A percentile compares a stretch with the other conserved stretches of the same genome.
These are phyloP conservation scores for Dendronephthya gigantea DNA, from an alignment of 64 coral and sea anemone species.

Conservation along the genomic window DNA sequence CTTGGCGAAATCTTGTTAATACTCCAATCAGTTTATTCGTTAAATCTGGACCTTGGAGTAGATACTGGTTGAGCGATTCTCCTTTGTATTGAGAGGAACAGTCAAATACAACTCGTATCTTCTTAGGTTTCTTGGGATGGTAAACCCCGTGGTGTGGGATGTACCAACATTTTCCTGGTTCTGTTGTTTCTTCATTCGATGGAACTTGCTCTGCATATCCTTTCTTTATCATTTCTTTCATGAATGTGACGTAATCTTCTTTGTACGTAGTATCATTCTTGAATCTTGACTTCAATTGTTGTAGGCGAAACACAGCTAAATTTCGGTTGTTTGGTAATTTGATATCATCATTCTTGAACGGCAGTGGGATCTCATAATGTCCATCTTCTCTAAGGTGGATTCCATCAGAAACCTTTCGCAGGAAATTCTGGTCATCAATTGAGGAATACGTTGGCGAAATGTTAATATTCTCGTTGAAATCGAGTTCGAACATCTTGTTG, in stretches of 20 bases:
- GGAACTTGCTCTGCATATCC: slow-evolving; percentile 31
- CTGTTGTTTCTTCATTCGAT: neutral
- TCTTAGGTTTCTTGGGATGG: slow-evolving; percentile 25
- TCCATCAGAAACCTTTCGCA: neutral
- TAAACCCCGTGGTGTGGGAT: slow-evolving; percentile 36
- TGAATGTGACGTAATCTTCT: slow-evolving; percentile 31
- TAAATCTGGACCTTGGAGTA: slow-evolving; percentile 31
- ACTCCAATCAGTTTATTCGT: slow-evolving; percentile 30
- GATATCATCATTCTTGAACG: neutral
- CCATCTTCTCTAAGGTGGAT: slow-evolving; percentile 7
- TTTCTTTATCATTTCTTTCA: slow-evolving; percentile 31
- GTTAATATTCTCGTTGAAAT: slow-evolving; percentile 28
- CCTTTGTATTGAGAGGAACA: slow-evolving; percentile 14
- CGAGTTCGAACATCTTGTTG: slow-evolving; percentile 36
- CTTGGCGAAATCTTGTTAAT: slow-evolving; percentile 25
- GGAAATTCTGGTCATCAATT: slow-evolving; percentile 19
- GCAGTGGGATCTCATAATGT: slow-evolving; percentile 51
- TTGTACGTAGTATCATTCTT: neutral
- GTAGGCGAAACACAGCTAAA: neutral
- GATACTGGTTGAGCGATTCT: slow-evolving; percentile 18
- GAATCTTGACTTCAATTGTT: slow-evolving; percentile 31
- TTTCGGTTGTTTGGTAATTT: slow-evolving; percentile 24
- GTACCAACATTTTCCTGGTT: slow-evolving; percentile 18
- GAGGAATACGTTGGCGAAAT: neutral
- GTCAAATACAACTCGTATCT: slow-evolving; percentile 21